These are phyloP conservation scores for Melieria picta DNA, from an alignment of 2,888 invertebrate species.

Conservation along the genomic window DNA sequence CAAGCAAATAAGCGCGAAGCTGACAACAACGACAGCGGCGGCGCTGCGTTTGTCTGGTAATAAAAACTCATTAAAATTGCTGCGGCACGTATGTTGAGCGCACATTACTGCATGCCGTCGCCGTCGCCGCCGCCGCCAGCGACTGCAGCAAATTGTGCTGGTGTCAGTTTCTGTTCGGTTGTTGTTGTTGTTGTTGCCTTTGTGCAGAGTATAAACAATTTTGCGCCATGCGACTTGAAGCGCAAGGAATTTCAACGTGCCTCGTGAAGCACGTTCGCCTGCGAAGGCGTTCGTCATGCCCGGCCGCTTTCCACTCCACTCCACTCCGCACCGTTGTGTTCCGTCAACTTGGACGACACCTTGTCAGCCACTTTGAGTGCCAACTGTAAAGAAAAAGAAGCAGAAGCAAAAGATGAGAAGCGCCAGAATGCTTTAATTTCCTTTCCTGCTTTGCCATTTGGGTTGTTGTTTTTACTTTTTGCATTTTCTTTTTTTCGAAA, in stretches of 20 bases:
- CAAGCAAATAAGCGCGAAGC: constrained; percentile 12
- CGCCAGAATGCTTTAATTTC: constrained; percentile 11
- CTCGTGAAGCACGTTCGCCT: background rate
- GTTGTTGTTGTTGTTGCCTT: constrained; percentile 1
- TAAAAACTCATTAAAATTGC: constrained; percentile 30
- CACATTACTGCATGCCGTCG: constrained; percentile 1
- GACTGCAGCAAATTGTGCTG: background rate
- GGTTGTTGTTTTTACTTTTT: background rate
- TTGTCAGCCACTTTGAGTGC: constrained; percentile 13
- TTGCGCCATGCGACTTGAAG: constrained; percentile 11
- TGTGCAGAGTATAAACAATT: constrained; percentile 12
- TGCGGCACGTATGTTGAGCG: constrained; percentile 23
- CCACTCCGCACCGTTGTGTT: too few species aligned
- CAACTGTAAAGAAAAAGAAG: background rate
- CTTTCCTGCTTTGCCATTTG: background rate
- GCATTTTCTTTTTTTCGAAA: background rate
- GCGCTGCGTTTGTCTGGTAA: constrained; percentile 11
- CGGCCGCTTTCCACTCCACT: too few species aligned
- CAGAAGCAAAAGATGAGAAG: background rate
- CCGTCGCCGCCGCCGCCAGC: constrained; percentile 2
- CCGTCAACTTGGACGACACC: background rate
- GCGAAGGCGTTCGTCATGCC: background rate
- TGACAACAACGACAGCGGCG: background rate
- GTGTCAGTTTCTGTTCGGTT: too few species aligned
- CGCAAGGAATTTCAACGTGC: constrained; percentile 4